Base-by-base conservation (phyloP, 2,888 invertebrate genomes). In the Sphaeridia pumilis region DNA sequence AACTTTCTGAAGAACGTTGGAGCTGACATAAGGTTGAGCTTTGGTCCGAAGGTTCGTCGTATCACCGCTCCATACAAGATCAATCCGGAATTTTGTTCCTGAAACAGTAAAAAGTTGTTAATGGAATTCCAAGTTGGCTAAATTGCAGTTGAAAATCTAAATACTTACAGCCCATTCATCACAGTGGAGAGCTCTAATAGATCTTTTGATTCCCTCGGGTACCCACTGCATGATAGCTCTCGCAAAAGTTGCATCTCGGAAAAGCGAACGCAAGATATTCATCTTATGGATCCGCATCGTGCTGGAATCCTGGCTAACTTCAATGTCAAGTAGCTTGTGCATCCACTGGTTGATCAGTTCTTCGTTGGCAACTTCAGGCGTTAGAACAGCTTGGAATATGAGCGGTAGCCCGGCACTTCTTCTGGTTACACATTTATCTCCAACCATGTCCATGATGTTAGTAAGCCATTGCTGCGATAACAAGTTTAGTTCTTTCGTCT, bases 341-440 rank as follows among this genome's bases (percentile, higher is more conserved):
- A 64, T 46, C 55, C 59, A 61, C 34, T 58, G 56, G 3, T 44
- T 46, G 1, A 64, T 43, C 43, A 61, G 56, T 10, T 27, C 24
- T 36, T 60, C 58, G 34, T 61, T 60, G 4, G 47, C 51, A 34
- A 52, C 35, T 44, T 58, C 57, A 7, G 58, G 58, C 7, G 58
- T 59, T 2, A 63, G 46, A 14, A 60, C 42, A 7, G 63, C 63
- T 76, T 86, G 84, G 61, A 90, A 80, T 76, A 93, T 83, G 69
- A 87, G 94, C 0, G 95, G 95, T 50, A 97, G 76, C 1, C 95
- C 97, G 12, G 93, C 95, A 70, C 93, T 92, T 57, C 95, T 75
- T 22, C 95, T 74, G 0, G 94, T 94, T 4, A 85, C 87, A 14
- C 86, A 70, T 67, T 78, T 78, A 1, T 70, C 69, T 57, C 72